Base-by-base conservation (phyloP, 2,888 invertebrate species). In the Thalpophila matura region DNA sequence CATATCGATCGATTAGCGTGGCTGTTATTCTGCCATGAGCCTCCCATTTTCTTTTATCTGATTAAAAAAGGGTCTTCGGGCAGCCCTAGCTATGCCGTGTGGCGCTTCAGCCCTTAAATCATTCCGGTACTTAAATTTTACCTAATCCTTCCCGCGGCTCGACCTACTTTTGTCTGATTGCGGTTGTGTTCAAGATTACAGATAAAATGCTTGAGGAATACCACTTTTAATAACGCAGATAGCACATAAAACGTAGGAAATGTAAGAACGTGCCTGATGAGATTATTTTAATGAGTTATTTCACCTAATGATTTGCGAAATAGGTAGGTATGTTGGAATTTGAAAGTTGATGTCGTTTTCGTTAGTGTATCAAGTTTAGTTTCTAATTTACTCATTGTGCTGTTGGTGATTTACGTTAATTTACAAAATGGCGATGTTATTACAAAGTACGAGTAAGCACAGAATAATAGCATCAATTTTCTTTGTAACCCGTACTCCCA, bases 41-140 rank as follows among this genome's bases (percentile, higher is more conserved):
- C n/a, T n/a, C n/a, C n/a, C n/a, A n/a, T n/a, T n/a, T n/a, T n/a
- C n/a, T n/a, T n/a, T n/a, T 31, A 66, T 16, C 1, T 33, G 0
- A 14, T 4, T 4, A 40, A 31, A 14, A 14, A 26, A 61, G 26
- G 54, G 29, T 5, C n/a, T 2, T 24, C 4, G 35, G 49, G 31
- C 76, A 78, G 22, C 79, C 77, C 79, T 79, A 46, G 10, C 33
- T 6, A 38, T 43, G 38, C 68, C 60, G 74, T 67, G 68, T 65
- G 64, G 70, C 70, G 43, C 61, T 64, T 50, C 54, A 45, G 47
- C 60, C 77, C 65, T 78, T 80, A 75, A 85, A 87, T 88, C 86
- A 88, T 88, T 85, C 72, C 77, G 85, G 82, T 86, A 83, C 86
- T 90, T 86, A 87, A 88, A 88, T 89, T 89, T 87, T 80, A 82